These are phyloP conservation scores for Dendroctonus valens DNA, from an alignment of 1,140 invertebrate genomes.

Conservation along the genomic window DNA sequence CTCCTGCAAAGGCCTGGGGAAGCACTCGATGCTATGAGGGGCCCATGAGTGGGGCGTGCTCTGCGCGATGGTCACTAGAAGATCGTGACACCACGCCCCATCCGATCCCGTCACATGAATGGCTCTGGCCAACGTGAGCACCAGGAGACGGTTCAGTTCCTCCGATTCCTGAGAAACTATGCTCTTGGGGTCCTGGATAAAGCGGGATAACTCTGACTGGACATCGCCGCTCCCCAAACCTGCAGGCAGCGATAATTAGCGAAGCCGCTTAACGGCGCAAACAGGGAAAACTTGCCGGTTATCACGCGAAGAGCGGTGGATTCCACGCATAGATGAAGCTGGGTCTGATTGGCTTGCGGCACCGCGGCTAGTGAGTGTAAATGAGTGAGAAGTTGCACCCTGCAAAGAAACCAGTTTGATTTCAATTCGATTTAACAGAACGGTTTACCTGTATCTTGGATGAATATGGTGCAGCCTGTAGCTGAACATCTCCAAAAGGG, in stretches of 20 bases:
- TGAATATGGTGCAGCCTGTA: slow-evolving; percentile 95
- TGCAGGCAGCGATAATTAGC: slow-evolving; percentile 2
- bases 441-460: slow-evolving; percentile 70
- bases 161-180: slow-evolving; percentile 91
- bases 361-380: slow-evolving; percentile 85
- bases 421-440: slow-evolving; percentile 4
- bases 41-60: slow-evolving; percentile 95
- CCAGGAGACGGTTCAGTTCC: slow-evolving; percentile 88
- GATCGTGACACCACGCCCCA: slow-evolving; percentile 86
- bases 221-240: slow-evolving; percentile 88
- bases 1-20: slow-evolving; percentile 84
- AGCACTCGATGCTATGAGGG: slow-evolving; percentile 86
- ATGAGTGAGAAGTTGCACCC: slow-evolving; percentile 86
- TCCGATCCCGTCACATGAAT: slow-evolving; percentile 87
- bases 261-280: neutral
- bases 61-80: slow-evolving; percentile 87
- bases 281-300: slow-evolving; percentile 55
- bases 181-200: slow-evolving; percentile 84
- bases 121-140: slow-evolving; percentile 88
- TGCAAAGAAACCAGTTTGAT: slow-evolving; percentile 3
- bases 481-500: slow-evolving; percentile 93
- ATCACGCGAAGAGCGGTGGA: slow-evolving; percentile 89
- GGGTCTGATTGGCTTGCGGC: slow-evolving; percentile 91
- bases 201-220: slow-evolving; percentile 83
- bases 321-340: slow-evolving; percentile 92